Evolutionary conservation across 2,888 invertebrate species (phyloP).

Genomic region (Exocentrus adspersus): DNA sequence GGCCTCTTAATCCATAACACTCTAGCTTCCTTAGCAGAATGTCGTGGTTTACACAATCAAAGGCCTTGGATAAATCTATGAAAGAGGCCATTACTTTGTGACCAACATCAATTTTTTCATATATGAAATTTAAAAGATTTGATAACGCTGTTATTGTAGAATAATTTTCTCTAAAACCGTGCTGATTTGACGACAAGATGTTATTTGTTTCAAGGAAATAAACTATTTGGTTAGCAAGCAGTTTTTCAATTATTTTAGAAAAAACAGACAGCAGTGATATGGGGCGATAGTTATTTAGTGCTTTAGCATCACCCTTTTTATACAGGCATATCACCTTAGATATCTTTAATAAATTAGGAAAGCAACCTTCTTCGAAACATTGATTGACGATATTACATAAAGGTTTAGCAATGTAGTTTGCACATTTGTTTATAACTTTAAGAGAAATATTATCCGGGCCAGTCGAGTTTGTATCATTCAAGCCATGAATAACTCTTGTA

Average conservation of each 20-base stretch:
- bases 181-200: not conserved
- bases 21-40: too few species aligned
- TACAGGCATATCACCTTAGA: not conserved
- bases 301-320: not conserved
- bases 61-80: too few species aligned
- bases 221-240: not conserved
- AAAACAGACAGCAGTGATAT: not conserved
- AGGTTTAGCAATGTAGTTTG: not conserved
- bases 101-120: too few species aligned
- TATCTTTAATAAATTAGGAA: not conserved
- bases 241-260: too few species aligned
- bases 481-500: not conserved
- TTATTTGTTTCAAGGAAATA: not conserved
- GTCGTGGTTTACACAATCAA: too few species aligned
- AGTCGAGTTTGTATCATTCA: too few species aligned
- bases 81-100: too few species aligned
- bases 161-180: not conserved
- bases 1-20: too few species aligned
- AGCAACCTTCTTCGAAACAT: not conserved
- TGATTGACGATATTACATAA: slow-evolving; percentile 1
- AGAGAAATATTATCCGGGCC: not conserved
- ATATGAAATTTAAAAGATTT: not conserved
- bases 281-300: not conserved
- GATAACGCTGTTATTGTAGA: not conserved
- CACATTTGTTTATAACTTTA: not conserved